These are phyloP conservation scores for Lagopus muta DNA, from an alignment of 2,113 vertebrate genomes.

Conservation along the genomic window DNA sequence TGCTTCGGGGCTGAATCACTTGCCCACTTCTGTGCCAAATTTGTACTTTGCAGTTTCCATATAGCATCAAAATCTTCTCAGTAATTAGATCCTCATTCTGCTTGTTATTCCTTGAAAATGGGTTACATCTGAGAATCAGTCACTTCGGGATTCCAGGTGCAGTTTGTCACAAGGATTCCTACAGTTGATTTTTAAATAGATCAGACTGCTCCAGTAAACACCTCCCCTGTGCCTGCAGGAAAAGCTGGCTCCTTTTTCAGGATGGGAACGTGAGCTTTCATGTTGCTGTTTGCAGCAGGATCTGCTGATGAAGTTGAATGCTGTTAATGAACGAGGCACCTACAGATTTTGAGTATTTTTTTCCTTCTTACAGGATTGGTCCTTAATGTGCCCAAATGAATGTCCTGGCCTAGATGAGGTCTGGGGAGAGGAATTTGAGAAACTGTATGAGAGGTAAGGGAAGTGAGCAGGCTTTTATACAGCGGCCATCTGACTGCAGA, in stretches of 20 bases:
- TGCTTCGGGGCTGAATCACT: neutral
- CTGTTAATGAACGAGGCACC: neutral
- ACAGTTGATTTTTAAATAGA: neutral
- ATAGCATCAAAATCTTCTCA: neutral
- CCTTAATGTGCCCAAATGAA: conserved; percentile 94
- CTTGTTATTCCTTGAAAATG: neutral
- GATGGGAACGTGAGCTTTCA: neutral
- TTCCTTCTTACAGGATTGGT: conserved; percentile 87
- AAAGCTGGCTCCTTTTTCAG: neutral
- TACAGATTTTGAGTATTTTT: neutral
- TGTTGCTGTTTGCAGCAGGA: neutral
- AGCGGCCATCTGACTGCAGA: neutral
- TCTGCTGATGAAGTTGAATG: neutral
- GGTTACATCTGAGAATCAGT: neutral
- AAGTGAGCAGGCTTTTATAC: neutral
- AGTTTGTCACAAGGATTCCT: neutral
- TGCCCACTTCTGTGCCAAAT: fast-evolving
- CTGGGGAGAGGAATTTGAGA: conserved; percentile 97
- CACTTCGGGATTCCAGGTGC: neutral
- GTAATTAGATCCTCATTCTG: neutral
- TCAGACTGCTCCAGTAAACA: neutral
- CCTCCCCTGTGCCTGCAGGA: too few relatives aligned
- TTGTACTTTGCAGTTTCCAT: neutral
- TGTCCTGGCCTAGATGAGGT: conserved; percentile 93
- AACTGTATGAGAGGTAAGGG: conserved; percentile 89